Base-by-base conservation (phyloP, 2,888 invertebrate genomes). In the Endotricha flammealis region DNA sequence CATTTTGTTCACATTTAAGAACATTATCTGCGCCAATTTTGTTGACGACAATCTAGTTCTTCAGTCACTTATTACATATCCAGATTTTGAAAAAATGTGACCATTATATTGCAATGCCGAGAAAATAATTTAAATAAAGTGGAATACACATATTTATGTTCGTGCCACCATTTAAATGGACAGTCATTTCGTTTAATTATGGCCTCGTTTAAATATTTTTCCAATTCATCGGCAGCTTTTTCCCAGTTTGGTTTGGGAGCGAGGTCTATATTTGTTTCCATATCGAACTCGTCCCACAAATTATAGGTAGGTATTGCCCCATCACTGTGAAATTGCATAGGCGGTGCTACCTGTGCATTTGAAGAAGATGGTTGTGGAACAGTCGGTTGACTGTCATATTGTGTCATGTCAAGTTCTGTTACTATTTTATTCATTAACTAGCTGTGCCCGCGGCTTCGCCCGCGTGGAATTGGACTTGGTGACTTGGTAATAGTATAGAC, bases 101-200 rank as follows among this genome's bases (percentile, higher is more conserved):
- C 42, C 36, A 46, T 33, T 22, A 44, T 36, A 32, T 44, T 44
- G 5, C 35, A 31, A 14, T 34, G 13, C 4, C 23, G 10, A 14
- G 33, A 22, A 38, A 41, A 36, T 30, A 41, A 30, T 28, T 33
- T 29, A 29, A 22, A 40, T 10, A 39, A 20, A 7, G 28, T 25
- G 6, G 46, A 41, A 32, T 38, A 43, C 16, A 45, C 29, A 6
- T 5, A 29, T 37, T 39, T 39, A 12, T 46, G 34, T 11, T 43
- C 36, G 20, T 34, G 36, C 46, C 44, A 41, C 38, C 40, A 48
- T 34, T 43, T 42, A 22, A 44, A 36, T n/a, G 40, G 39, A 12
- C 36, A 42, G 25, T 29, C 29, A 3, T 23, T 14, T 29, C 24
- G 23, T 7, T 16, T 14, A 2, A 32, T 3, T 3, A 32, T 13